Base-by-base conservation (phyloP, 2,113 vertebrate genomes). In the Cynoglossus semilaevis region DNA sequence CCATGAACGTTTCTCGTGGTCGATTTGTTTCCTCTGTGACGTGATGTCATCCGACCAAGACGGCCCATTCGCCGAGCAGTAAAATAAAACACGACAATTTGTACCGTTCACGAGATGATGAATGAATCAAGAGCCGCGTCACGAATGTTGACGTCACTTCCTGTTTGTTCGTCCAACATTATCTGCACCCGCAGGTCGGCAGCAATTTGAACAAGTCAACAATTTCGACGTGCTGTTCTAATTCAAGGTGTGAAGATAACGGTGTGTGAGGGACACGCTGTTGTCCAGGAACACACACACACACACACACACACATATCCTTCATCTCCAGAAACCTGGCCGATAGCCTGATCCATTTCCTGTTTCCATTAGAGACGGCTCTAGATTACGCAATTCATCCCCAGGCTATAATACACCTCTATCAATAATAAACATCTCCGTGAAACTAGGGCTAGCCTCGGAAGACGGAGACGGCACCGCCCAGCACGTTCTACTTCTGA, bases 371-470 rank as follows among this genome's bases (percentile, higher is more conserved):
- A 88, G 82, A 82, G 77, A 77, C 78, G 55, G 71, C 84, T 78
- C 69, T 56, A 72, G 80, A 87, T 87, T 87, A 87, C 85, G 82
- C 80, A 88, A 87, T 86, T 70, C 80, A 80, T 86, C 84, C 85
- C 83, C 81, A 76, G 83, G 85, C 87, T 85, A 82, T 83, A 82
- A 85, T 87, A 82, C 82, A 86, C 77, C 85, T 83, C 82, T 85
- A 86, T 88, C 87, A 88, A 88, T 88, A 88, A 88, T 84, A 88
- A 86, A 87, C 80, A 86, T 85, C 80, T 75, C 78, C 58, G 61
- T 52, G 0, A 83, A 87, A 75, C 77, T 85, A 67, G 82, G 79
- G 83, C 85, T 83, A 44, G 79, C 80, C 85, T 86, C 87, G 3
- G 74, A 82, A 83, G 85, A 83, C n/a, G 54, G 57, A 73, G 72